A percentile compares a stretch with the other conserved stretches of the same genome.
Evolutionary conservation across 2,888 invertebrate genomes (phyloP).

Genomic region (Sinohyriopsis cumingii): DNA sequence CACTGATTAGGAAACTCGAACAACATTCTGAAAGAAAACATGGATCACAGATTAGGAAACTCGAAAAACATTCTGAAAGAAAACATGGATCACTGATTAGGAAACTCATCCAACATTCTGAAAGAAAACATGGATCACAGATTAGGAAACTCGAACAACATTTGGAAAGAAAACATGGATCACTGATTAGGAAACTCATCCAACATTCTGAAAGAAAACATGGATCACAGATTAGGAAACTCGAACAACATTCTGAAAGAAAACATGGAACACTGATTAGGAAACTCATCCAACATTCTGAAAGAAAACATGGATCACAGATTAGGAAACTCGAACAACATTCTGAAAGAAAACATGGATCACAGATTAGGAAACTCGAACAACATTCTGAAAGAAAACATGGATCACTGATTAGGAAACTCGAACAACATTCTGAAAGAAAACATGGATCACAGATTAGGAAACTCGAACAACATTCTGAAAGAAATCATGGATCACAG

Average conservation of each 20-base stretch:
- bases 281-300: conserved; percentile 98
- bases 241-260: too few species aligned
- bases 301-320: conserved; percentile 49
- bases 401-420: neutral
- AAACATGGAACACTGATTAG: neutral
- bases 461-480: conserved; percentile 95
- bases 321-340: conserved; percentile 87
- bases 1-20: neutral
- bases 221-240: neutral
- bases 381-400: conserved; percentile 84
- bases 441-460: neutral
- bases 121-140: conserved; percentile 49
- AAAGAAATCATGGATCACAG: too few species aligned
- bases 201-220: conserved; percentile 68
- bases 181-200: neutral
- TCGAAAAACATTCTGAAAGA: conserved; percentile 63
- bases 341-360: conserved; percentile 77
- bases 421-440: conserved; percentile 94
- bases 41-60: neutral
- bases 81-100: neutral
- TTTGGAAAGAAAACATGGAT: conserved; percentile 61
- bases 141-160: too few species aligned
- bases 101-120: too few species aligned
- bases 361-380: conserved; percentile 85
- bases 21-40: conserved; percentile 68